Evolutionary conservation across 2,113 vertebrate genomes (phyloP).

Genomic region (Leptocoma aspasia): DNA sequence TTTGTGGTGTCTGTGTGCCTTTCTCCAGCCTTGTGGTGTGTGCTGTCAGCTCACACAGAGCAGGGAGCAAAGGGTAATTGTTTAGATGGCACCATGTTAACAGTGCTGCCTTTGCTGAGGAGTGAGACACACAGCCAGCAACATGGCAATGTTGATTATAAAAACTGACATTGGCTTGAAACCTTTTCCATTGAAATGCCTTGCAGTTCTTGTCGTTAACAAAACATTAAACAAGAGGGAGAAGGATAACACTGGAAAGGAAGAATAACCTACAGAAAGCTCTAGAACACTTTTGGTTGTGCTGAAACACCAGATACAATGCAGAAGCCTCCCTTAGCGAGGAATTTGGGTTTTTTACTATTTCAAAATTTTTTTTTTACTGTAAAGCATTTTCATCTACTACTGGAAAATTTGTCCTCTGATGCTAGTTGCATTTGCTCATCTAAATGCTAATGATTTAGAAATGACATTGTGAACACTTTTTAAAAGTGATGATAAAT

Average conservation of each 20-base stretch:
- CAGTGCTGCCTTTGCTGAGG: background rate
- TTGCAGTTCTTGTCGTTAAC: background rate
- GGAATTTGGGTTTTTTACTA: background rate
- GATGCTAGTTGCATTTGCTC: background rate
- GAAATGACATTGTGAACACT: background rate
- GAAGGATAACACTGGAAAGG: background rate
- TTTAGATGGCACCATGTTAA: background rate
- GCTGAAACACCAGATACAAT: background rate
- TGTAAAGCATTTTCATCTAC: background rate
- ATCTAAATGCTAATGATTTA: conserved; percentile 11
- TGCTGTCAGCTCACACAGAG: background rate
- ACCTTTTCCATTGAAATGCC: background rate
- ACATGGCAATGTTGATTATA: background rate
- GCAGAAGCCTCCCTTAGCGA: background rate
- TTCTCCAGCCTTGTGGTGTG: background rate
- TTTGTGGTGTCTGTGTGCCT: background rate
- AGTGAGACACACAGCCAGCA: background rate
- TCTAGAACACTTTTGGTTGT: background rate
- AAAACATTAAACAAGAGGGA: background rate
- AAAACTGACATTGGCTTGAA: background rate
- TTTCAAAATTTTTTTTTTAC: background rate
- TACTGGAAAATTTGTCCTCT: background rate
- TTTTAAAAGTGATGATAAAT: background rate
- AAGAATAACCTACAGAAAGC: background rate
- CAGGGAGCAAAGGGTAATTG: background rate